Base-by-base conservation (phyloP, 2,888 invertebrate species). In the Zeuzera pyrina region DNA sequence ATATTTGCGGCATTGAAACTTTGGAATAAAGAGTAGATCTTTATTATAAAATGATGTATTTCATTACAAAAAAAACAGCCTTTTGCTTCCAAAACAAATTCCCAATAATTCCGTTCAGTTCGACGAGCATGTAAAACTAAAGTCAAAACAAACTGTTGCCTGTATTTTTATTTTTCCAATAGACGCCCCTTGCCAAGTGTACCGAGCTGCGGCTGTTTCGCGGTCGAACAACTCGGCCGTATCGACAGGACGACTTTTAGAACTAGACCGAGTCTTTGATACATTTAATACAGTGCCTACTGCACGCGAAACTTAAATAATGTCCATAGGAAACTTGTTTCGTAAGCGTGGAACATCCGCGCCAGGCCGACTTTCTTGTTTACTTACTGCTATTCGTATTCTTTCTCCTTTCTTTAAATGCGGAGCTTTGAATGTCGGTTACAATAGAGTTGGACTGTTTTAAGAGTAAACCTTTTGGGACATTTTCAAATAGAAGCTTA, bases 61-160 rank as follows among this genome's bases (percentile, higher is more conserved):
- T n/a, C n/a, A n/a, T n/a, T n/a, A n/a, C n/a, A n/a, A n/a, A n/a
- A n/a, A n/a, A n/a, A n/a, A n/a, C n/a, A n/a, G n/a, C n/a, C n/a
- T n/a, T n/a, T n/a, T n/a, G n/a, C n/a, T n/a, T n/a, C n/a, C n/a
- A n/a, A n/a, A n/a, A n/a, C n/a, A n/a, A n/a, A n/a, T n/a, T n/a
- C n/a, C n/a, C n/a, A n/a, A n/a, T n/a, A n/a, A n/a, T n/a, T n/a
- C n/a, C n/a, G n/a, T n/a, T n/a, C n/a, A n/a, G n/a, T n/a, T n/a
- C n/a, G n/a, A n/a, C n/a, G n/a, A n/a, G n/a, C n/a, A n/a, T n/a
- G 13, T 25, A 8, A 12, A 25, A 25, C 25, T 25, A 54, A 48
- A 53, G n/a, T n/a, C n/a, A n/a, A 51, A 50, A 56, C 64, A 58
- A 73, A 72, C 73, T 76, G 76, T 74, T 77, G 78, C 66, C 72